Conservation (phyloP, 2,113 vertebrate species). For the Suricata suricatta region DNA sequence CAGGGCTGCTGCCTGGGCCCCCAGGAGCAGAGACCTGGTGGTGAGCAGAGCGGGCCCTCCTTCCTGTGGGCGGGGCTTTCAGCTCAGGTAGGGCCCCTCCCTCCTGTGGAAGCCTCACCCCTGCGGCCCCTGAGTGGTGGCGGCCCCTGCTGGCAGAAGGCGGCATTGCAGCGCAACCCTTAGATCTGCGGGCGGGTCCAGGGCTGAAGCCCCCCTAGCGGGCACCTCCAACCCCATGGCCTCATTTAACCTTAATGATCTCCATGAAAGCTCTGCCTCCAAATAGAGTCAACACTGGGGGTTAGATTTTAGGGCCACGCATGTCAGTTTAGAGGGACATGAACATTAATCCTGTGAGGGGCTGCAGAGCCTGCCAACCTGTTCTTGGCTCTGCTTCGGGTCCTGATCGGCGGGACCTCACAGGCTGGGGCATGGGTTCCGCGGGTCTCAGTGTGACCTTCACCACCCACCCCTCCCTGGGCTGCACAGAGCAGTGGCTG, state of each 20-base stretch:
- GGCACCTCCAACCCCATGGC: background rate
- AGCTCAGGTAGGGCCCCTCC: no score
- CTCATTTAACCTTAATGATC: background rate
- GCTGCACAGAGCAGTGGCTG: constrained; percentile 40
- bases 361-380: fast-evolving
- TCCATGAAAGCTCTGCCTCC: background rate
- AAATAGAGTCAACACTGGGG: fast-evolving
- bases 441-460: background rate
- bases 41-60: no score
- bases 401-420: background rate
- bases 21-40: fast-evolving
- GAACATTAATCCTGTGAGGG: background rate
- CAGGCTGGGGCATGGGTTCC: background rate
- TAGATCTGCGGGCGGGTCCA: fast-evolving
- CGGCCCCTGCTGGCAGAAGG: background rate
- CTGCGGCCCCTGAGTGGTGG: background rate
- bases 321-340: fast-evolving
- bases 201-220: no score
- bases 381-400: background rate
- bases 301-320: background rate
- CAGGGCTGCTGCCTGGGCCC: background rate
- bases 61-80: no score
- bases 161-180: background rate
- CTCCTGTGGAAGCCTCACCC: fast-evolving
- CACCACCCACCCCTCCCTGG: background rate